These are phyloP conservation scores for Bubo bubo DNA, from an alignment of 2,113 vertebrate genomes.

Conservation along the genomic window DNA sequence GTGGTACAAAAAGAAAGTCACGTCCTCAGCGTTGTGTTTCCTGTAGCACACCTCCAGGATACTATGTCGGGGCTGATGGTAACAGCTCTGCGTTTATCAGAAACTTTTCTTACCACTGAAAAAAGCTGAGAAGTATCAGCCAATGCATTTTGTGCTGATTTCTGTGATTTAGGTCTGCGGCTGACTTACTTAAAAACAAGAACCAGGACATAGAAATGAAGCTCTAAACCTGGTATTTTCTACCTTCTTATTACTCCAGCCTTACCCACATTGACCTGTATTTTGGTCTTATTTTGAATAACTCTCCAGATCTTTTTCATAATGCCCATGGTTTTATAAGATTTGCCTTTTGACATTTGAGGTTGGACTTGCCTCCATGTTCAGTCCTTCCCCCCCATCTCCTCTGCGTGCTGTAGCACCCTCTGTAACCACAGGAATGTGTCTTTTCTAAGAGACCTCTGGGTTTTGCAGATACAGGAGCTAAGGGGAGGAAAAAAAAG, in stretches of 20 bases:
- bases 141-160: constrained; percentile 9
- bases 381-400: background rate
- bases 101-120: background rate
- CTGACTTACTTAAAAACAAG: background rate
- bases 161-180: background rate
- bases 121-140: background rate
- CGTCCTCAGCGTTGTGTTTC: rapidly evolving
- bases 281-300: background rate
- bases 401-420: background rate
- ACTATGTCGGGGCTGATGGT: background rate
- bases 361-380: background rate
- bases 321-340: background rate
- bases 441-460: background rate
- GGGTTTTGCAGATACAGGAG: background rate
- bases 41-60: background rate
- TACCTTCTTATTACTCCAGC: background rate
- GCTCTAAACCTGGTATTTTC: background rate
- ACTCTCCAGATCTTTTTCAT: background rate
- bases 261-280: background rate
- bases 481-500: background rate
- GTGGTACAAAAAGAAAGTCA: background rate
- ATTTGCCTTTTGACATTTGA: background rate
- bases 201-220: background rate
- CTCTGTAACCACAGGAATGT: background rate
- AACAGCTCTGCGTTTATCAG: background rate